phyloP scores from a whole-genome alignment of 2,797 vertebrate species.

The Coregonus ussuriensis region DNA sequence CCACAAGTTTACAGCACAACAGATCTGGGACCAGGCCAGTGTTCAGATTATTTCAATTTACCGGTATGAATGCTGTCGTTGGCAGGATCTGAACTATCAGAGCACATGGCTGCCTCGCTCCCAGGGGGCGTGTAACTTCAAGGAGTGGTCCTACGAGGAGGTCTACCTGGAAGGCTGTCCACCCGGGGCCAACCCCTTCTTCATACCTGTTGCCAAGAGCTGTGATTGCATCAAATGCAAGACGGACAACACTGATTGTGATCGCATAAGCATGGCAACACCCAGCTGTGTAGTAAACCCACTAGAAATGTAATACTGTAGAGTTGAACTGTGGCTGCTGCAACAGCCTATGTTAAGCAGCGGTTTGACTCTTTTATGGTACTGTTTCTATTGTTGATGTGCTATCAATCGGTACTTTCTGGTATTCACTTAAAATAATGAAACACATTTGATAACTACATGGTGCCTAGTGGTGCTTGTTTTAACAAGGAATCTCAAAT shows the following conservation, averaged over 20 bases:
- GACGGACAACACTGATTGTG: constrained; percentile 79
- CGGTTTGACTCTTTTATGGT: neutral
- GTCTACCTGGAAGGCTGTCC: constrained; percentile 82
- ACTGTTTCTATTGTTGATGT: neutral
- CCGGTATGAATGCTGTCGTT: neutral
- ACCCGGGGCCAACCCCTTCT: constrained; percentile 66
- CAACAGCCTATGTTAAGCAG: neutral
- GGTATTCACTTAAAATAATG: neutral
- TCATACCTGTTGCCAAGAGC: constrained; percentile 83
- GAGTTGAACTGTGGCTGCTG: neutral
- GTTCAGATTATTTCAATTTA: neutral
- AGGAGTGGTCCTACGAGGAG: constrained; percentile 82
- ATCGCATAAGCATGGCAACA: constrained; percentile 66
- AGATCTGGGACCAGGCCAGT: neutral
- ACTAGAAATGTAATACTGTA: constrained; percentile 19
- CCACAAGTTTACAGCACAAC: neutral
- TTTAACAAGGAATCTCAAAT: neutral
- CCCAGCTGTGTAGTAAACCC: constrained; percentile 68
- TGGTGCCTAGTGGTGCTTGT: neutral
- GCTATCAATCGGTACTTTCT: neutral
- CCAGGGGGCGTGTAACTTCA: constrained; percentile 83
- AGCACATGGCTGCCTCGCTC: constrained; percentile 62
- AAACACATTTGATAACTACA: neutral
- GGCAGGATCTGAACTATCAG: constrained; percentile 37
- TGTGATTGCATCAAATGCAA: constrained; percentile 85